Base-by-base conservation (phyloP, 2,888 invertebrate genomes). In the Sinhomidia bicolor region DNA sequence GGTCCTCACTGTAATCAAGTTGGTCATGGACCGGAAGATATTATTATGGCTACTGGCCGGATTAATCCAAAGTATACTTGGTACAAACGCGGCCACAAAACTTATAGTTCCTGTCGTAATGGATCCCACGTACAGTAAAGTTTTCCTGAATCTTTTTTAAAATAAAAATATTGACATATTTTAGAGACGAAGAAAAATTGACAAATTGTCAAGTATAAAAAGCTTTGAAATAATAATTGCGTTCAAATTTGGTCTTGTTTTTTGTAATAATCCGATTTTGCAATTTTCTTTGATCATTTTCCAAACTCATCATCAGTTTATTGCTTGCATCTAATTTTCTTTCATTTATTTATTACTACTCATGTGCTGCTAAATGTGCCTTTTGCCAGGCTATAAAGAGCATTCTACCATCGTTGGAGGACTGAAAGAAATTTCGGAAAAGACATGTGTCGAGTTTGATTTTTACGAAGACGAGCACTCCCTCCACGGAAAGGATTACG, bases 31-130 rank as follows among this genome's bases (percentile, higher is more conserved):
- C 90, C 91, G 0, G 65, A 76, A 17, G 89, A 91, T 65, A 88
- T 91, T 51, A 89, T 91, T 20, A 88, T 90, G 88, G 81, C 87
- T 12, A 89, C 76, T 81, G 90, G 91, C 41, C 74, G 81, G 36
- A 91, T 91, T 85, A 91, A 91, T 80, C 89, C 88, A 7, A 90
- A 89, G 36, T 91, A 91, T 79, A 88, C 84, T 79, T 91, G 91
- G 91, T 87, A 89, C 36, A 89, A 90, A 60, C 65, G 88, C 9
- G 90, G 91, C 14, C 78, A 84, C 17, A 89, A 89, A 47, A 90
- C 91, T 12, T 87, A 89, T 32, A n/a, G 90, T 91, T 1, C 91
- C 91, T 0, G 89, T 91, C 14, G 91, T 91, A 29, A 29, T 91
- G 89, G 91, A 91, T 85, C 85, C 84, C 44, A 83, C 85, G 54